phyloP scores from a whole-genome alignment of 2,888 invertebrate species.

The Melikaiella ostensackeni region DNA sequence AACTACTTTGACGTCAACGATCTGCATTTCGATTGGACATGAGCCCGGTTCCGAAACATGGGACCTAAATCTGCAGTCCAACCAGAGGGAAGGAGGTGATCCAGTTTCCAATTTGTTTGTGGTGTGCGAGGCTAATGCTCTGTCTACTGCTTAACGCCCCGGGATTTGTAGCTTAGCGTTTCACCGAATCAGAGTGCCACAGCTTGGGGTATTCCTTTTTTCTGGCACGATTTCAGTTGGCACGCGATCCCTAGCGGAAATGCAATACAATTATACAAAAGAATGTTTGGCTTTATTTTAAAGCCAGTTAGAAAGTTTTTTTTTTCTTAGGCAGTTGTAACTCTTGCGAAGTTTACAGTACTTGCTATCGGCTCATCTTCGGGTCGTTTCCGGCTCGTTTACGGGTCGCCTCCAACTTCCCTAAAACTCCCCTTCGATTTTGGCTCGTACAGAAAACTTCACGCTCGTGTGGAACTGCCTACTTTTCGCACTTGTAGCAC shows the following conservation, averaged over 20 bases:
- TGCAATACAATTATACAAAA: background rate
- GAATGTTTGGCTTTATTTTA: background rate
- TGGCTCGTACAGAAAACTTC: too few species aligned
- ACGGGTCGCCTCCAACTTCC: too few species aligned
- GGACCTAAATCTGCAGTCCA: conserved; percentile 19
- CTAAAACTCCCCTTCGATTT: too few species aligned
- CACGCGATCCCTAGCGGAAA: background rate
- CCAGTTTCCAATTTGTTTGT: conserved; percentile 28
- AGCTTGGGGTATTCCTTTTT: conserved; percentile 15
- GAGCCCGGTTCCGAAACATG: conserved; percentile 5
- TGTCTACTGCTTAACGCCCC: conserved; percentile 26
- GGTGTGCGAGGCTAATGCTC: conserved; percentile 18
- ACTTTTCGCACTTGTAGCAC: too few species aligned
- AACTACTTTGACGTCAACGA: conserved; percentile 16
- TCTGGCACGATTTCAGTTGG: background rate
- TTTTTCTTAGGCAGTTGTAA: too few species aligned
- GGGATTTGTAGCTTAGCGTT: conserved; percentile 20
- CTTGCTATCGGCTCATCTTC: too few species aligned
- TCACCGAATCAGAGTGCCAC: conserved; percentile 9
- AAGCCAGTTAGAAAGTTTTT: background rate
- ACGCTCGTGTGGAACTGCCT: too few species aligned
- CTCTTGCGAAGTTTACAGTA: too few species aligned
- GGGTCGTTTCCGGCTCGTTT: too few species aligned
- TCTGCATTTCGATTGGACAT: conserved; percentile 25
- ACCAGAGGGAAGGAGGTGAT: conserved; percentile 24